phyloP scores from a whole-genome alignment of 2,113 vertebrate genomes.

The Theristicus caerulescens region DNA sequence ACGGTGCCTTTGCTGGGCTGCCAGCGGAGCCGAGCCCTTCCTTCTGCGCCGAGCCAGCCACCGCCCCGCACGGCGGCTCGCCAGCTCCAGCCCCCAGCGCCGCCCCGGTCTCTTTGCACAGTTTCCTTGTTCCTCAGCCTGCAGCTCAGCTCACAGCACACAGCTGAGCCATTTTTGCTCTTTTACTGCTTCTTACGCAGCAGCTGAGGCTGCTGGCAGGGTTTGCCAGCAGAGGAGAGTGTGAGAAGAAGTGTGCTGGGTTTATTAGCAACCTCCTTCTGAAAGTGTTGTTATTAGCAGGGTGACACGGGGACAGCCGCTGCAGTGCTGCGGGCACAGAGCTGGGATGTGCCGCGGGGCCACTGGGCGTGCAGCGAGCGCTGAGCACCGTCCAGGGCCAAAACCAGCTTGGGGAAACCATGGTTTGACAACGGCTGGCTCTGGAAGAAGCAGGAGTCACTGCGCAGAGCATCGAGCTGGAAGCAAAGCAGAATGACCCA shows the following conservation, averaged over 20 bases:
- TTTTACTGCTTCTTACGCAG: background rate
- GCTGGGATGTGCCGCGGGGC: background rate
- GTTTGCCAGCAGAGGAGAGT: background rate
- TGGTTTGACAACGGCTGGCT: background rate
- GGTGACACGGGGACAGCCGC: background rate
- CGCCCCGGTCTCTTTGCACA: accelerated
- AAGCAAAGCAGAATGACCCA: background rate
- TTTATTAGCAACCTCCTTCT: background rate
- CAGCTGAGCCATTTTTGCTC: background rate
- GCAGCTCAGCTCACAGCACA: background rate
- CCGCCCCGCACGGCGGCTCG: background rate
- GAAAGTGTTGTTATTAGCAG: background rate
- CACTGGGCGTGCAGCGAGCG: accelerated
- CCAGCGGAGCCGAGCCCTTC: background rate
- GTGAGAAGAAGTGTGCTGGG: background rate
- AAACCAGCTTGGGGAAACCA: background rate
- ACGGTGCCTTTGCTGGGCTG: background rate
- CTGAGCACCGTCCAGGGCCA: background rate
- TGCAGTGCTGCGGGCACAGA: background rate
- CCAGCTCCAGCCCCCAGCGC: background rate
- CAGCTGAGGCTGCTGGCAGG: background rate
- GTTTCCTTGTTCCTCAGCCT: background rate
- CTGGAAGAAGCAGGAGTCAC: background rate
- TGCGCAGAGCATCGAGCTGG: background rate
- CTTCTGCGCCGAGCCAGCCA: background rate